Evolutionary conservation across 2,113 vertebrate species (phyloP).

Genomic region (Ceyx melanurus): DNA sequence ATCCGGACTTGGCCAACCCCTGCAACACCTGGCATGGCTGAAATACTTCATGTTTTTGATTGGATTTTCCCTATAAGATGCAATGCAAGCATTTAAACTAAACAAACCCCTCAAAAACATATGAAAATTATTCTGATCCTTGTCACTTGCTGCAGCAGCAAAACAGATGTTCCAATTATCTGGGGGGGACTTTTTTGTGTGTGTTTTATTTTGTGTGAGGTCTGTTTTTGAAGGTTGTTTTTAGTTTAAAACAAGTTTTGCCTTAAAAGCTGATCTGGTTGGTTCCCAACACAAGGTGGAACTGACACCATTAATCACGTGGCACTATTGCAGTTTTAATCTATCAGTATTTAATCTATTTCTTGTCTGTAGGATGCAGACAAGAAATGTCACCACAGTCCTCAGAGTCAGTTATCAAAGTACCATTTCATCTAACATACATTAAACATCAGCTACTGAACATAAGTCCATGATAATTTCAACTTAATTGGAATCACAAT

Average conservation of each 20-base stretch:
- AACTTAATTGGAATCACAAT: constrained; percentile 2
- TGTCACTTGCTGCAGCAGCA: background rate
- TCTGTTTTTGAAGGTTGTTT: background rate
- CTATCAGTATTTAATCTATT: no score
- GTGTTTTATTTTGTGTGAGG: background rate
- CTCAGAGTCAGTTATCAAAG: constrained; percentile 5
- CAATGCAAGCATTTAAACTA: background rate
- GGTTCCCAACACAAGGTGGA: background rate
- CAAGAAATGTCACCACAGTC: background rate
- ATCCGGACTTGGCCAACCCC: background rate
- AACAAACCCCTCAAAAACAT: background rate
- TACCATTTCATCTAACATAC: background rate
- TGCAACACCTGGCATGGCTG: background rate
- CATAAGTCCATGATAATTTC: background rate
- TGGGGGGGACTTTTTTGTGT: fast-evolving
- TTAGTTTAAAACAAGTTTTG: background rate
- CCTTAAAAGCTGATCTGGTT: background rate
- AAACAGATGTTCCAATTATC: background rate
- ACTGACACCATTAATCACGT: background rate
- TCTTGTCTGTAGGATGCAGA: background rate
- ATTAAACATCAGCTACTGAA: background rate
- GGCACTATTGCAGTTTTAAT: background rate
- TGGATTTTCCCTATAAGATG: background rate
- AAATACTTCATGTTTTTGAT: background rate
- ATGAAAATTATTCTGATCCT: background rate